Evolutionary conservation across 2,888 invertebrate species (phyloP).

Genomic region (Cepaea hortensis): DNA sequence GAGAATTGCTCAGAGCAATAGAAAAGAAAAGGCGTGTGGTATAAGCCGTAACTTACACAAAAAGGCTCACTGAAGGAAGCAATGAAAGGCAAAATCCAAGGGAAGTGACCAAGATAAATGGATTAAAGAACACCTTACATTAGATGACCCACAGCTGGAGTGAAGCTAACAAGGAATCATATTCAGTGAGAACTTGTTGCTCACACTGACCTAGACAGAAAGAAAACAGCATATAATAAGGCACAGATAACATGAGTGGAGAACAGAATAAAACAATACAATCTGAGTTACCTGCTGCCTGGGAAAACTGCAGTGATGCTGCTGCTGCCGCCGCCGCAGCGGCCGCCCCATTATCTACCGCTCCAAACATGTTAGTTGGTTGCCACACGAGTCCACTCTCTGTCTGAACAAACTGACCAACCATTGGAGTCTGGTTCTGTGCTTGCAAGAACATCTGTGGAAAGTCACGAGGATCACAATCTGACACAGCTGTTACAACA

Average conservation of each 20-base stretch:
- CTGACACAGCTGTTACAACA: neutral
- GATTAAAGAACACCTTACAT: no score
- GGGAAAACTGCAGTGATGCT: conserved; percentile 33
- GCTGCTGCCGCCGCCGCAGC: neutral
- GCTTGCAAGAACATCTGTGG: conserved; percentile 50
- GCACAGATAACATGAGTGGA: neutral
- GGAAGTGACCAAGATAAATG: no score
- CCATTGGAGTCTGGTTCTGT: conserved; percentile 55
- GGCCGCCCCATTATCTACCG: conserved; percentile 34
- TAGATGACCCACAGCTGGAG: no score
- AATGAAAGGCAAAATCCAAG: no score
- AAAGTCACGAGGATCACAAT: neutral
- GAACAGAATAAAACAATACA: neutral
- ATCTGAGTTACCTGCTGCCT: conserved; percentile 28
- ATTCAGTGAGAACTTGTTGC: no score
- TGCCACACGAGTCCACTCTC: conserved; percentile 94
- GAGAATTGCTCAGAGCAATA: no score
- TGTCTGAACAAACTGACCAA: conserved; percentile 88
- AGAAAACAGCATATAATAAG: no score
- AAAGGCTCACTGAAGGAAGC: no score
- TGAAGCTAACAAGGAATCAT: no score
- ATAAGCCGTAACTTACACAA: no score
- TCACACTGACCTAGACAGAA: no score
- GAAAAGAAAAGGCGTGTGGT: no score
- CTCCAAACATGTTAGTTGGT: conserved; percentile 77